Percentiles rank a stretch among this genome's conserved stretches.
These are phyloP conservation scores for Raja brachyura DNA, from an alignment of 2,113 vertebrate genomes.

Conservation along the genomic window DNA sequence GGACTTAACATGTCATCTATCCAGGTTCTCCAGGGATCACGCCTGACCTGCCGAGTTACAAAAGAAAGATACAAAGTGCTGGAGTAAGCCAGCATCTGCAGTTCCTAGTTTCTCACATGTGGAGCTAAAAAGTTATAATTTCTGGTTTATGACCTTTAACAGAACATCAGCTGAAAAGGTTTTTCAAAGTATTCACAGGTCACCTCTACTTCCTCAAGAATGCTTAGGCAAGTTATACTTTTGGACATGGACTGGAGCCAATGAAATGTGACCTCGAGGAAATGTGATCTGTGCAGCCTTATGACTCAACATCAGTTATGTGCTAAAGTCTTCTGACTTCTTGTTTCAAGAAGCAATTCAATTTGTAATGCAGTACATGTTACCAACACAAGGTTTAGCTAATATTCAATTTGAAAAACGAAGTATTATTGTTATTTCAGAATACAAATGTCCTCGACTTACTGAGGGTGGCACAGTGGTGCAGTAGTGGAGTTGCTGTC, in stretches of 20 bases:
- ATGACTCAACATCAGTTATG: not conserved
- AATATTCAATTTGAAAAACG: not conserved
- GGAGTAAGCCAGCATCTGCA: too few species aligned
- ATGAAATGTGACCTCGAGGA: not conserved
- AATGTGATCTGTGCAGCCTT: not conserved
- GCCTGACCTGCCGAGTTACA: too few species aligned
- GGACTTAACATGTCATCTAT: too few species aligned
- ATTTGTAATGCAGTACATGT: not conserved
- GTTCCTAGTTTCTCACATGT: too few species aligned
- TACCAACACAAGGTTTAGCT: not conserved
- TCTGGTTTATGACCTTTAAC: too few species aligned
- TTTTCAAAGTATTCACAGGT: not conserved
- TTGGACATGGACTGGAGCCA: conserved; percentile 2
- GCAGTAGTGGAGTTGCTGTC: too few species aligned
- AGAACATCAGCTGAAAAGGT: not conserved
- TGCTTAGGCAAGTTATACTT: not conserved
- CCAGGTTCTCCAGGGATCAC: too few species aligned
- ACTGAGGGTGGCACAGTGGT: too few species aligned
- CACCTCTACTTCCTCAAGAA: not conserved
- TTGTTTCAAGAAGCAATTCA: not conserved
- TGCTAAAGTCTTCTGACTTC: not conserved
- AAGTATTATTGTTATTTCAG: too few species aligned
- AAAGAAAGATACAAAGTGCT: too few species aligned
- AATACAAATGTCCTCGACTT: too few species aligned
- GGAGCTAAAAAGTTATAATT: too few species aligned